These are phyloP conservation scores for Bombus consobrinus DNA, from an alignment of 1,140 invertebrate genomes.

Conservation along the genomic window DNA sequence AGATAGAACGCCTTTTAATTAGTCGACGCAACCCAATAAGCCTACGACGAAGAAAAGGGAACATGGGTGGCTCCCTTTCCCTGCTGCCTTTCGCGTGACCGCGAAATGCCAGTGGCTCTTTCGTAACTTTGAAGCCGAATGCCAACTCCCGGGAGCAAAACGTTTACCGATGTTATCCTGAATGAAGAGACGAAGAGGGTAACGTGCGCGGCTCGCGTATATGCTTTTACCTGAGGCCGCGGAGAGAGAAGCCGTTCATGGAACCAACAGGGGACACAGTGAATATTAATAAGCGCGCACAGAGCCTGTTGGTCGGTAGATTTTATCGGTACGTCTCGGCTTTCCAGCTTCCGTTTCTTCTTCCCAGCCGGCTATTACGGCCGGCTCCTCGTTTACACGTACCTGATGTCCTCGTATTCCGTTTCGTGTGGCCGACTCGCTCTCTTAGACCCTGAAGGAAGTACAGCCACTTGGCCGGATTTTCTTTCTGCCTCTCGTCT, in stretches of 20 bases:
- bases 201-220: conserved; percentile 6
- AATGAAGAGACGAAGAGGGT: conserved; percentile 45
- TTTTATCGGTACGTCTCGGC: conserved; percentile 68
- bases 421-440: conserved; percentile 33
- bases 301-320: conserved; percentile 62
- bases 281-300: conserved; percentile 72
- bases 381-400: conserved; percentile 60
- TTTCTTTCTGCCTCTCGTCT: conserved; percentile 39
- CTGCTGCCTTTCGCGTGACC: not conserved
- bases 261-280: conserved; percentile 57
- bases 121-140: conserved; percentile 47
- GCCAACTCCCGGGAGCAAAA: conserved; percentile 16
- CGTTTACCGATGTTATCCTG: conserved; percentile 73
- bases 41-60: not conserved
- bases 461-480: conserved; percentile 54
- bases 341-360: conserved; percentile 63
- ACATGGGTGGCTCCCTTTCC: not conserved
- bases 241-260: conserved; percentile 26
- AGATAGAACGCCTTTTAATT: conserved; percentile 36
- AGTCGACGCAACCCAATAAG: conserved; percentile 35
- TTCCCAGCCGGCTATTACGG: conserved; percentile 55
- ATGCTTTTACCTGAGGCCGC: conserved; percentile 14
- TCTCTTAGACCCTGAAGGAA: conserved; percentile 43
- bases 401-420: conserved; percentile 41
- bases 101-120: conserved; percentile 38